Percentiles rank a stretch among this genome's conserved stretches.
These are phyloP conservation scores for Rhinoderma darwinii DNA, from an alignment of 2,113 vertebrate genomes.

Conservation along the genomic window DNA sequence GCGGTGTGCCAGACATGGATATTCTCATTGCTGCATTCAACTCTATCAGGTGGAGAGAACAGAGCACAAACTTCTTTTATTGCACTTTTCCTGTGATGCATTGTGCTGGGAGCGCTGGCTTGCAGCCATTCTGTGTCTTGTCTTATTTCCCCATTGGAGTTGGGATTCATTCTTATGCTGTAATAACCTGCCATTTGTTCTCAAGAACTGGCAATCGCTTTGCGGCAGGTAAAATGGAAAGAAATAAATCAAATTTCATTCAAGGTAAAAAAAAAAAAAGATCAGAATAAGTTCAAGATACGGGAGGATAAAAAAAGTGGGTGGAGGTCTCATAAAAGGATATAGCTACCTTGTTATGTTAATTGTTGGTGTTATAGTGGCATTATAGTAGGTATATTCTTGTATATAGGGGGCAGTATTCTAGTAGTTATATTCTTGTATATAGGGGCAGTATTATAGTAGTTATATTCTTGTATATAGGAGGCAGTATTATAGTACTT, in stretches of 20 bases:
- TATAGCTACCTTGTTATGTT: neutral
- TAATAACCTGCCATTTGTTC: slow-evolving; percentile 3
- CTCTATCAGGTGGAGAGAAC: slow-evolving; percentile 4
- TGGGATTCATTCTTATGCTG: slow-evolving; percentile 23
- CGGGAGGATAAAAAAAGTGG: neutral
- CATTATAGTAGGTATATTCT: neutral
- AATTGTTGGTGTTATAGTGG: neutral
- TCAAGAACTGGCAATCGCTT: slow-evolving; percentile 27
- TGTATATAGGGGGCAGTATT: neutral
- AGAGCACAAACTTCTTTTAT: slow-evolving; percentile 32
- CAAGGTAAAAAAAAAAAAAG: slow-evolving; percentile 21
- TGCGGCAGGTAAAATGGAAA: neutral
- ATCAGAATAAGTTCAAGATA: neutral
- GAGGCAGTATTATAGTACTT: neutral
- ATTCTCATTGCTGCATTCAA: neutral
- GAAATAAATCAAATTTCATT: slow-evolving; percentile 9
- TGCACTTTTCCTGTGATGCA: slow-evolving; percentile 57
- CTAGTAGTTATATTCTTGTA: slow-evolving; percentile 4
- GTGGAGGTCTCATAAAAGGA: neutral
- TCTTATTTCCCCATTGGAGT: slow-evolving; percentile 32
- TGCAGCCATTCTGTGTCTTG: neutral
- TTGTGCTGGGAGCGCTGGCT: slow-evolving; percentile 4
- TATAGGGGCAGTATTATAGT: neutral
- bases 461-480: neutral
- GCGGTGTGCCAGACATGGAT: neutral